Conservation (phyloP, 2,113 vertebrate genomes). For the Clarias magur region DNA sequence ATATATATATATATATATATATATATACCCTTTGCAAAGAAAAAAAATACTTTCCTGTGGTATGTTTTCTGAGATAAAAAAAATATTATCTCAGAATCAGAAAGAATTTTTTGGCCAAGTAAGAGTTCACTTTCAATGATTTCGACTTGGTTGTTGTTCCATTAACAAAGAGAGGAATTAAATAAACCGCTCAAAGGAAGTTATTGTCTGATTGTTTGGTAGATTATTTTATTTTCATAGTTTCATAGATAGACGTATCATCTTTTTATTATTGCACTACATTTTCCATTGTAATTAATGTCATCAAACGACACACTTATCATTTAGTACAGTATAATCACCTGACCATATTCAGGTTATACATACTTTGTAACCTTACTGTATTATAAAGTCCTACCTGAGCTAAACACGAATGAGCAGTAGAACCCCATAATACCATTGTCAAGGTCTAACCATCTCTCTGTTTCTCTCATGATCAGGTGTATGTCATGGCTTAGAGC, state of each 20-base stretch:
- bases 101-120: not conserved
- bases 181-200: not conserved
- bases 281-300: not conserved
- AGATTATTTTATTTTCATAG: not conserved
- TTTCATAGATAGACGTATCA: not conserved
- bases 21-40: no score
- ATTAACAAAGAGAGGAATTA: not conserved
- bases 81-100: not conserved
- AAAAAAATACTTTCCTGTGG: not conserved
- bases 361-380: not conserved
- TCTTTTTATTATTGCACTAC: not conserved
- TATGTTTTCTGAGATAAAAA: not conserved
- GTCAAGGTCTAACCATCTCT: not conserved
- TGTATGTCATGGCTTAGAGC: constrained; percentile 44
- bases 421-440: not conserved
- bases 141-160: not conserved
- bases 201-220: not conserved
- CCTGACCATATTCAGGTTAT: no score
- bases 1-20: no score
- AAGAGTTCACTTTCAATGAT: not conserved
- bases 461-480: constrained; percentile 35
- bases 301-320: not conserved
- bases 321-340: not conserved
- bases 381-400: not conserved
- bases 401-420: not conserved